Evolutionary conservation across 2,888 invertebrate species (phyloP), one percentile per base, ranked within the genome.

Genomic region (Tanaodytes sp.): DNA sequence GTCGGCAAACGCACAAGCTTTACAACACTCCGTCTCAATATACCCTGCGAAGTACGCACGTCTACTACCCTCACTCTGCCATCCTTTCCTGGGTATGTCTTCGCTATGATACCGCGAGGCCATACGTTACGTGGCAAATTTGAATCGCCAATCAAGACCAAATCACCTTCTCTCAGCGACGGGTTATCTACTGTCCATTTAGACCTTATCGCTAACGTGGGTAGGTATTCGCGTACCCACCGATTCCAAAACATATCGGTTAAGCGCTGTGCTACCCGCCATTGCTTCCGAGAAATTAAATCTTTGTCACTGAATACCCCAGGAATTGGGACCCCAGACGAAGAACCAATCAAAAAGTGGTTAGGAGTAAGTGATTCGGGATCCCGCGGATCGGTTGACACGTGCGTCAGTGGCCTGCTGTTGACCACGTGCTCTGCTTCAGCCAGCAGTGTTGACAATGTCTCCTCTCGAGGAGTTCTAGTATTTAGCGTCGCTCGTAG

Each of bases 331-430:
- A 33, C 33, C 39, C 51, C 2, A 15, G 12, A 2, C 14, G 33
- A 6, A 8, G n/a, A n/a, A 3, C 33, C 39, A 4, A 39, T 39
- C 2, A 39, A 16, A 39, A 80, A 78, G 67, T 80, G 78, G 31
- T 82, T 81, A 1, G 78, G 79, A 0, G 80, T 81, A 4, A 79
- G 39, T 0, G 76, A 73, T 48, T 79, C 78, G n/a, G 74, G 64
- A 8, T 78, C 75, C 1, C 55, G 45, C 0, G 68, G 69, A 8
- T 78, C 75, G 8, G 71, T 58, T 0, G 77, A 74, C 0, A 79
- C 77, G 54, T 77, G 75, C 0, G 70, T 76, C 5, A 80, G 43
- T 42, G 79, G 68, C 51, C 76, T 55, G 5, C 73, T 72, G 45
- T 77, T 77, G 1, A 76, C 72, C 0, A 64, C 57, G 40, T 42